Evolutionary conservation across 2,113 vertebrate genomes (phyloP), one percentile per base, ranked within the genome.

Genomic region (Silurus asotus): DNA sequence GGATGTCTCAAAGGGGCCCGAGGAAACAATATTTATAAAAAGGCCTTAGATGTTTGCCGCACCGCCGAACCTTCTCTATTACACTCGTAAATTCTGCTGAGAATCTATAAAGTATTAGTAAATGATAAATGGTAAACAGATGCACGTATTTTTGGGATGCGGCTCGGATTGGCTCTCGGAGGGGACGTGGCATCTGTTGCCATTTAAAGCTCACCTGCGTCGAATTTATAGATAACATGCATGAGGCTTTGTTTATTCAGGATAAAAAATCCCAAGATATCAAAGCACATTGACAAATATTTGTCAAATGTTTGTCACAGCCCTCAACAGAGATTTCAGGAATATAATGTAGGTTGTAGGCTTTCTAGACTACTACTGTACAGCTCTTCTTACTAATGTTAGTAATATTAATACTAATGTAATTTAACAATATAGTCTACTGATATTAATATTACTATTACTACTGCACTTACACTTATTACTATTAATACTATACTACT

Each of bases 51-150:
- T 59, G 76, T 59, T 78, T 58, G 25, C 17, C 20, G 25, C 59
- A 56, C 61, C 58, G 65, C 78, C 86, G 88, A 81, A 83, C 28
- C 55, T 62, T 86, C 81, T 89, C 89, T 83, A 48, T 25, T 88
- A 28, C 88, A 87, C 88, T 81, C 70, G 85, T 82, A 91, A 67
- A 87, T 88, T 89, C 88, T 88, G 72, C 89, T 87, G 80, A 90
- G 89, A 93, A 92, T 82, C 89, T 84, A 89, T 78, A 88, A 88
- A 84, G 53, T 80, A 4, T 90, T 87, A 90, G 87, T 91, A 58
- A 93, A 94, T 93, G 62, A 59, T 90, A 93, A 94, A 93, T 93
- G 89, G 90, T 79, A 90, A 91, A 49, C 86, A 94, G 89, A 91
- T 94, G 93, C 91, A 90, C 78, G 78, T 76, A 51, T 88, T 85